A percentile compares a stretch with the other conserved stretches of the same genome.
Evolutionary conservation across 1,140 invertebrate species (phyloP).

Genomic region (Pantala flavescens): DNA sequence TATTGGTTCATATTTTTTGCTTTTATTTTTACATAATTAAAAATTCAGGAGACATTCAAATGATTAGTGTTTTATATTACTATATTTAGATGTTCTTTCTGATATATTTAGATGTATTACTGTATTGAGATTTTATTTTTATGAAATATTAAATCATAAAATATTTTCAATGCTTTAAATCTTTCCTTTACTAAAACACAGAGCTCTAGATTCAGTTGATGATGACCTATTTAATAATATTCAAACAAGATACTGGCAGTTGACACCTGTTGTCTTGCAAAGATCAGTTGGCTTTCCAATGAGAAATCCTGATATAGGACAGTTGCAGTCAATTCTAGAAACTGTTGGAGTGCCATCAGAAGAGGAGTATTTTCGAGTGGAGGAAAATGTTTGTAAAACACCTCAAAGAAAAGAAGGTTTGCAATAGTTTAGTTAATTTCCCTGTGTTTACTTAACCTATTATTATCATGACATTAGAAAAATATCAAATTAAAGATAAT

Average conservation of each 20-base stretch:
- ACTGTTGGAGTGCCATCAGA: not conserved
- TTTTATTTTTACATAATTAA: too few species aligned
- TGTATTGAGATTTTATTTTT: too few species aligned
- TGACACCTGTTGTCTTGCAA: not conserved
- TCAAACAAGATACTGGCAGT: not conserved
- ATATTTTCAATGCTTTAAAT: too few species aligned
- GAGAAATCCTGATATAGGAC: not conserved
- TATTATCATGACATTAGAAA: too few species aligned
- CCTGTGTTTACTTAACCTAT: too few species aligned
- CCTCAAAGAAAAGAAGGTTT: not conserved
- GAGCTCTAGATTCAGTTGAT: slow-evolving; percentile 45
- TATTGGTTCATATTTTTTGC: too few species aligned
- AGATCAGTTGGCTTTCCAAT: not conserved
- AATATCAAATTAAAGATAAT: too few species aligned
- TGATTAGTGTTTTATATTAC: too few species aligned
- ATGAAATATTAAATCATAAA: too few species aligned
- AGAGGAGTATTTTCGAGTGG: not conserved
- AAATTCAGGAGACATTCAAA: too few species aligned
- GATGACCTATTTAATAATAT: slow-evolving; percentile 42
- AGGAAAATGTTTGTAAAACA: not conserved
- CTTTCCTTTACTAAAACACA: slow-evolving; percentile 23
- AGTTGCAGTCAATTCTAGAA: not conserved
- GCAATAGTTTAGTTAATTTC: not conserved
- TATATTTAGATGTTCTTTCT: too few species aligned
- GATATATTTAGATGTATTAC: too few species aligned